phyloP scores from a whole-genome alignment of 2,888 invertebrate species.

The Cosmopolites sordidus region DNA sequence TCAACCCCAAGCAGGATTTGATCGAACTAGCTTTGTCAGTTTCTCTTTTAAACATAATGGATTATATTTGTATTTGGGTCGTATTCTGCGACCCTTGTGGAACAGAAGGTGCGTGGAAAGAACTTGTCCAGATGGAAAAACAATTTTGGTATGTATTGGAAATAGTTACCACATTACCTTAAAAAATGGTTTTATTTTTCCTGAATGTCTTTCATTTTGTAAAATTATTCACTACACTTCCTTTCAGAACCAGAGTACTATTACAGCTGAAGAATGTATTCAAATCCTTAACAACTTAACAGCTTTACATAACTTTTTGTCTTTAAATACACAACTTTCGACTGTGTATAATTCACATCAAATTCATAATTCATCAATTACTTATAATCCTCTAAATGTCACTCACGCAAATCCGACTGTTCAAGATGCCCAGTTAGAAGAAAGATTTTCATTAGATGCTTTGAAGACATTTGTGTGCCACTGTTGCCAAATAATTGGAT shows the following conservation, averaged over 20 bases:
- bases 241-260: constrained; percentile 60
- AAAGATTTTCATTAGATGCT: constrained; percentile 73
- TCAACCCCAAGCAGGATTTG: constrained; percentile 28
- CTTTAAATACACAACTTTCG: constrained; percentile 58
- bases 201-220: too few relatives aligned
- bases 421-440: constrained; percentile 57
- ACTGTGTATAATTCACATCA: constrained; percentile 8
- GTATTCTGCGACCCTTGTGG: constrained; percentile 89
- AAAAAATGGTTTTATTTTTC: too few relatives aligned
- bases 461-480: constrained; percentile 62
- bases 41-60: constrained; percentile 88
- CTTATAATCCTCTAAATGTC: constrained; percentile 23
- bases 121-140: constrained; percentile 52
- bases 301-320: constrained; percentile 70
- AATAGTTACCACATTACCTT: too few relatives aligned
- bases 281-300: constrained; percentile 71
- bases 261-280: constrained; percentile 66
- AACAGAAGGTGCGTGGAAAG: constrained; percentile 68
- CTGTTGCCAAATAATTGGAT: constrained; percentile 76
- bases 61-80: constrained; percentile 82
- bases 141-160: constrained; percentile 54
- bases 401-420: constrained; percentile 37
- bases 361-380: not conserved
- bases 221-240: not conserved
- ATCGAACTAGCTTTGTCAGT: constrained; percentile 34